Conservation (phyloP, 2,113 vertebrate genomes). For the Nannobrachium achirus region DNA sequence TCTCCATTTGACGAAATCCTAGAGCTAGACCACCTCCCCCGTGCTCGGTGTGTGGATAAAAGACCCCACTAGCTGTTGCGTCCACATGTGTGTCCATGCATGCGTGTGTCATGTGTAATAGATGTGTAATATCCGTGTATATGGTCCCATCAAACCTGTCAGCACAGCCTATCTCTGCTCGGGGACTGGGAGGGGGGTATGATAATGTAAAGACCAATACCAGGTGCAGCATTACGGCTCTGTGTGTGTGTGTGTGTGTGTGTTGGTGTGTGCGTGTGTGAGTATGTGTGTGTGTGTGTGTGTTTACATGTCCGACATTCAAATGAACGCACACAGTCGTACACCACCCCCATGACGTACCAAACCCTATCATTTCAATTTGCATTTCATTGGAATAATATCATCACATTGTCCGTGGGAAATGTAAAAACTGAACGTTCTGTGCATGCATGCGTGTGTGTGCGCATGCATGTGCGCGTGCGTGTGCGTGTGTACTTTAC, state of each 20-base stretch:
- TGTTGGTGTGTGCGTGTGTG: too few species aligned
- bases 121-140: slow-evolving; percentile 62
- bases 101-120: slow-evolving; percentile 56
- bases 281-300: too few species aligned
- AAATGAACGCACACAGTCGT: slow-evolving; percentile 53
- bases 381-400: slow-evolving; percentile 57
- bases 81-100: slow-evolving; percentile 26
- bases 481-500: not conserved
- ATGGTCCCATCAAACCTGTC: slow-evolving; percentile 68
- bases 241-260: too few species aligned
- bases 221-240: too few species aligned
- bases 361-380: slow-evolving; percentile 64
- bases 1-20: too few species aligned
- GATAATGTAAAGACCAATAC: too few species aligned
- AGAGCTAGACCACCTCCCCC: too few species aligned
- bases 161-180: slow-evolving; percentile 43
- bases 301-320: too few species aligned
- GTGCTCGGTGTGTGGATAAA: too few species aligned
- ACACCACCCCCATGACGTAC: slow-evolving; percentile 47
- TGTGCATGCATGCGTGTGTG: not conserved
- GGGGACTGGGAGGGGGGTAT: slow-evolving; percentile 59
- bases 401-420: slow-evolving; percentile 40
- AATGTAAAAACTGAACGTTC: not conserved
- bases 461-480: not conserved
- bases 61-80: too few species aligned